These are phyloP conservation scores for Leptocoma aspasia DNA, from an alignment of 2,113 vertebrate species.

Conservation along the genomic window DNA sequence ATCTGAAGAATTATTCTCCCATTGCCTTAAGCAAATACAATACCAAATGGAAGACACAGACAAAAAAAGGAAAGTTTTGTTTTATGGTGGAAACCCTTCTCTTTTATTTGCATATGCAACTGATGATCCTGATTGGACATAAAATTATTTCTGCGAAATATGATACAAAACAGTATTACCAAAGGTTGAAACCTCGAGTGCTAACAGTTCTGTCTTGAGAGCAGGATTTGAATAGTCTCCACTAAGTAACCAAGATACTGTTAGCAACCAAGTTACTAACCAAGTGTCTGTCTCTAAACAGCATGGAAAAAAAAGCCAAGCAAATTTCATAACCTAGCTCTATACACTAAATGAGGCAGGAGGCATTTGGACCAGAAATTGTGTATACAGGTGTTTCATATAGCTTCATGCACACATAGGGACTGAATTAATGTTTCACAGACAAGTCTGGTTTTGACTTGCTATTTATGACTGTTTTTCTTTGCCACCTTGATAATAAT, in stretches of 20 bases:
- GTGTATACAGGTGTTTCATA: slow-evolving; percentile 4
- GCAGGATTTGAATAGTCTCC: not conserved
- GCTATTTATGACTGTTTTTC: not conserved
- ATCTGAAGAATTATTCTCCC: not conserved
- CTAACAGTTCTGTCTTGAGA: not conserved
- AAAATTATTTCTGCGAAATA: not conserved
- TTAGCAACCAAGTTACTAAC: no score
- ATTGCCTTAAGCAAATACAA: not conserved
- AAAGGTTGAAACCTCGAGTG: not conserved
- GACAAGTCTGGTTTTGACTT: not conserved
- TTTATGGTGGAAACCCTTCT: not conserved
- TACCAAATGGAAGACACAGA: not conserved
- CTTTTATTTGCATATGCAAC: not conserved
- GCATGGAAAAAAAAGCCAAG: not conserved
- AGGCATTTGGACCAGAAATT: not conserved
- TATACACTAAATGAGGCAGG: not conserved
- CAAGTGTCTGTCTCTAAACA: not conserved
- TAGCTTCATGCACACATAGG: not conserved
- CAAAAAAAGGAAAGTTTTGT: not conserved
- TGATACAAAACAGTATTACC: not conserved
- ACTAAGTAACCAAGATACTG: not conserved
- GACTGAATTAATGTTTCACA: not conserved
- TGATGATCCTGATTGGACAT: not conserved
- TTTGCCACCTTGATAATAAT: not conserved
- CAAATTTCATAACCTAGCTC: not conserved